Percentiles rank a stretch among this genome's conserved stretches.
phyloP scores from a whole-genome alignment of 2,797 vertebrate species.

The Acanthurus leucopareius region DNA sequence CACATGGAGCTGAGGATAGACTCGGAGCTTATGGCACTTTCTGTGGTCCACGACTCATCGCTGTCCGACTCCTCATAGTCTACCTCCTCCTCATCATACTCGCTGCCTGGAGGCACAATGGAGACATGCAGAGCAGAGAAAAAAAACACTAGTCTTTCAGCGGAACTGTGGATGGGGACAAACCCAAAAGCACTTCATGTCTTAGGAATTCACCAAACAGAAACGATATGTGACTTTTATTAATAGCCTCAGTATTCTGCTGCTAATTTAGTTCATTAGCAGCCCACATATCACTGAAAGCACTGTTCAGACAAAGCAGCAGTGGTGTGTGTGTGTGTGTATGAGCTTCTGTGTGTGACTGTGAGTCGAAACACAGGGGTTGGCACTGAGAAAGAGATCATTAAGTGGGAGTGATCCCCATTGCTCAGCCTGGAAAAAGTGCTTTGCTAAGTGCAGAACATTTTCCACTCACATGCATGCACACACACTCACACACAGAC shows the following conservation, averaged over 20 bases:
- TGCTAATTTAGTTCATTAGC: conserved; percentile 19
- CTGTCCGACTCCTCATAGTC: conserved; percentile 99
- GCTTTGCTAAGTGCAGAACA: conserved; percentile 74
- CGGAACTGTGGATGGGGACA: conserved; percentile 29
- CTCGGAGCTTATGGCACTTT: conserved; percentile 99
- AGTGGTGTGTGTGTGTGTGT: conserved; percentile 27
- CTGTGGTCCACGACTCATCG: conserved; percentile 98
- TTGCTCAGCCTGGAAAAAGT: conserved; percentile 79
- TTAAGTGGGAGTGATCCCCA: conserved; percentile 83
- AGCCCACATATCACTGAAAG: conserved; percentile 44
- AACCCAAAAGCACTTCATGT: conserved; percentile 21
- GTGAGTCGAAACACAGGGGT: conserved; percentile 67
- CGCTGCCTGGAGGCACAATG: conserved; percentile 88
- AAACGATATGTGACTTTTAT: conserved; percentile 43
- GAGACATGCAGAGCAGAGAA: conserved; percentile 49
- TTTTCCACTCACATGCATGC: conserved; percentile 70
- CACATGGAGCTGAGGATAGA: conserved; percentile 99
- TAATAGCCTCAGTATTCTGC: conserved; percentile 43
- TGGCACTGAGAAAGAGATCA: conserved; percentile 78
- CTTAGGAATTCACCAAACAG: conserved; percentile 46
- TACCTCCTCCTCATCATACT: conserved; percentile 98
- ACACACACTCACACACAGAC: conserved; percentile 29
- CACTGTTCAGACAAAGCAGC: conserved; percentile 43
- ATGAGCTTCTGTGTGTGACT: conserved; percentile 22
- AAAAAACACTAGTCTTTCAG: conserved; percentile 45